A percentile compares a stretch with the other conserved stretches of the same genome.
These are phyloP conservation scores for Jacana jacana DNA, from an alignment of 2,113 vertebrate species.

Conservation along the genomic window DNA sequence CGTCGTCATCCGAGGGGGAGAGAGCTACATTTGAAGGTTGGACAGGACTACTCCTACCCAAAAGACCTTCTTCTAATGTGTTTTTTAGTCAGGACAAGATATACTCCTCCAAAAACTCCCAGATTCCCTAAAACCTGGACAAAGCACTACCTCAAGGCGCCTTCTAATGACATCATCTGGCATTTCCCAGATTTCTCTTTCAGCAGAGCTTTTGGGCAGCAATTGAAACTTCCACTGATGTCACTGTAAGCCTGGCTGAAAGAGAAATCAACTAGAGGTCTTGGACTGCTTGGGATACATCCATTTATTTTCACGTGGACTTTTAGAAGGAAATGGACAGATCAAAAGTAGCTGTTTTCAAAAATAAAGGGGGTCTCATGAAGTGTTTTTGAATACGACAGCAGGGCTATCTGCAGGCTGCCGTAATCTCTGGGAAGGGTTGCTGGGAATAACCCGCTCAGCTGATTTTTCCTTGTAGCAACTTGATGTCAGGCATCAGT, in stretches of 20 bases:
- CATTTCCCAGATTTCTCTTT: background rate
- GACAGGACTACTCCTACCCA: background rate
- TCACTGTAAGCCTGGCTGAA: background rate
- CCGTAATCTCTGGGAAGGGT: background rate
- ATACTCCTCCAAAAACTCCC: background rate
- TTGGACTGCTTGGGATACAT: background rate
- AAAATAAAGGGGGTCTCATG: background rate
- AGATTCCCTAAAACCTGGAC: background rate
- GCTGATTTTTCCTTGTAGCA: background rate
- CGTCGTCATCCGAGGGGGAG: background rate
- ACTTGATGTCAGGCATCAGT: slow-evolving; percentile 39
- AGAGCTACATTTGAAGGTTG: background rate
- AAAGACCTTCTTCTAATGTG: background rate
- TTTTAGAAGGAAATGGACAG: background rate
- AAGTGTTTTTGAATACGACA: slow-evolving; percentile 11
- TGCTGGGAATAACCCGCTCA: slow-evolving; percentile 5
- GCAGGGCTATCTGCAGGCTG: background rate
- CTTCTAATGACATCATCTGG: background rate
- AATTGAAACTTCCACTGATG: background rate
- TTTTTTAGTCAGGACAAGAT: background rate
- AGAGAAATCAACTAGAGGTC: background rate
- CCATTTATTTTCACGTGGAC: background rate
- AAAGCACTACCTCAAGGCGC: background rate
- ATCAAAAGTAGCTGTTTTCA: background rate
- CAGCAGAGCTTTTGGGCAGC: background rate